Percentiles rank a stretch among this genome's conserved stretches.
Evolutionary conservation across 2,888 invertebrate species (phyloP).

Genomic region (Cephus pulcher): DNA sequence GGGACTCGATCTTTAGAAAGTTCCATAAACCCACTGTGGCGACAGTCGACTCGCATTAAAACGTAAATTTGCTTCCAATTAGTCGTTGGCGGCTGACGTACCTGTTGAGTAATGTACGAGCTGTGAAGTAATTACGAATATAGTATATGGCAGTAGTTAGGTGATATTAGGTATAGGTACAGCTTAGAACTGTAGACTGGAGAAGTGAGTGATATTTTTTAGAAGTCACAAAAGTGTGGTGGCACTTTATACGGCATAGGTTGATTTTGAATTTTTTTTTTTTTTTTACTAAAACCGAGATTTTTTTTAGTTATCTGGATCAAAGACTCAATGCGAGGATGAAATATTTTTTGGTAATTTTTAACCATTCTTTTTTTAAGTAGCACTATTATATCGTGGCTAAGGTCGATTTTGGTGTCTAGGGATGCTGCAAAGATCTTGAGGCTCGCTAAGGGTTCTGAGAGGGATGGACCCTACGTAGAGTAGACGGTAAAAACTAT

Average conservation of each 20-base stretch:
- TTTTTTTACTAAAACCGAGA: background rate
- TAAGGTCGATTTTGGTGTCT: background rate
- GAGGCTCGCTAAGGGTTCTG: background rate
- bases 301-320: background rate
- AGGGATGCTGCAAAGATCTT: background rate
- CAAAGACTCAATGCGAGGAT: background rate
- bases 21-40: background rate
- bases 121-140: background rate
- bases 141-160: background rate
- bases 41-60: background rate
- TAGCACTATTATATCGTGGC: background rate
- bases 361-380: background rate
- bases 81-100: background rate
- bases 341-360: background rate
- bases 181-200: background rate
- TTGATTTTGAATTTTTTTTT: background rate
- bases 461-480: constrained; percentile 4
- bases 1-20: background rate
- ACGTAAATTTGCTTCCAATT: background rate
- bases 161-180: background rate
- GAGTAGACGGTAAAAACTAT: constrained; percentile 46
- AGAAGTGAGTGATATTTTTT: background rate
- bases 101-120: background rate
- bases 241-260: background rate
- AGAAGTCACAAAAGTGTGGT: background rate